Conservation (phyloP, 2,797 vertebrate genomes). For the Melanotaenia nigrans region DNA sequence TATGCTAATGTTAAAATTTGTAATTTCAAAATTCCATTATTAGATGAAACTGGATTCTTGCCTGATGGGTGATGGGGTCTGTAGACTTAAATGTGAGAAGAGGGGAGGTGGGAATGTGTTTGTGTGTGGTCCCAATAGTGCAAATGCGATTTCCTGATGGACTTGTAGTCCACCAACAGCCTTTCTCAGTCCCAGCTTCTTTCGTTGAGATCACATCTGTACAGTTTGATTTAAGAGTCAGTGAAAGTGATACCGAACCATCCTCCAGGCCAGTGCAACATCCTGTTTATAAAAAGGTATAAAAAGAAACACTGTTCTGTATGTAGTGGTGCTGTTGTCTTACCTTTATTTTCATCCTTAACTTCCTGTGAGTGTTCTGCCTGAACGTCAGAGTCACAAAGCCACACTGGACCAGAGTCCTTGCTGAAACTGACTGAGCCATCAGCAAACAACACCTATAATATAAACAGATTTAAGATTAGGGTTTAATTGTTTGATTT, state of each 20-base stretch:
- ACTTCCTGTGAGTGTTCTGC: slow-evolving; percentile 41
- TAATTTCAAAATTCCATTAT: neutral
- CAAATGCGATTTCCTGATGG: slow-evolving; percentile 85
- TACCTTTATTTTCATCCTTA: slow-evolving; percentile 58
- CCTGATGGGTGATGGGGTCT: slow-evolving; percentile 87
- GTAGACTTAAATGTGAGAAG: slow-evolving; percentile 83
- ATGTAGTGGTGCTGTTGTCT: neutral
- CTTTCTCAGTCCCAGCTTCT: slow-evolving; percentile 42
- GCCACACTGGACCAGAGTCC: slow-evolving; percentile 83
- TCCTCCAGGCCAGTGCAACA: neutral
- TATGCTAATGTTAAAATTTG: neutral
- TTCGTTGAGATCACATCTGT: slow-evolving; percentile 75
- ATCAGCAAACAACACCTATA: slow-evolving; percentile 91
- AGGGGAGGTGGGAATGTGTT: slow-evolving; percentile 44
- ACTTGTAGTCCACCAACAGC: slow-evolving; percentile 89
- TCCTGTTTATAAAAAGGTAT: neutral
- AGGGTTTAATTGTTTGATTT: neutral
- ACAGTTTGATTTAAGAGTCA: neutral
- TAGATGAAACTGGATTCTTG: slow-evolving; percentile 62
- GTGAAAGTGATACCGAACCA: slow-evolving; percentile 1
- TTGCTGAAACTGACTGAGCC: slow-evolving; percentile 72
- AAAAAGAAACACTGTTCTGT: neutral
- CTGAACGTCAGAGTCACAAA: slow-evolving; percentile 47
- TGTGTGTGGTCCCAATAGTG: slow-evolving; percentile 71
- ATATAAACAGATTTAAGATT: slow-evolving; percentile 8